Evolutionary conservation across 2,888 invertebrate genomes (phyloP), one percentile per base, ranked within the genome.

Genomic region (Andricus curvator): DNA sequence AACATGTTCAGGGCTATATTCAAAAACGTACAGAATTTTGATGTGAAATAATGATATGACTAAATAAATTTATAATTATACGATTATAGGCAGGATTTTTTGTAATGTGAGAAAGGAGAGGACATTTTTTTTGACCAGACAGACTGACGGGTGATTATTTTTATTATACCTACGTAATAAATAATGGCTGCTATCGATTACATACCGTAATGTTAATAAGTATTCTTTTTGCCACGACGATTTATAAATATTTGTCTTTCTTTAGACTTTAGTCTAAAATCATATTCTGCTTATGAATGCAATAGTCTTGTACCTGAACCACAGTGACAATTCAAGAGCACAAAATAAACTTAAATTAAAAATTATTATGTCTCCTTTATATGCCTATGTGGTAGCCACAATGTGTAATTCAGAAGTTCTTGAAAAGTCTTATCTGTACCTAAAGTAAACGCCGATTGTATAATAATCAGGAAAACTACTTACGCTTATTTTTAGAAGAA

Each of bases 251-350:
- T 74, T 13, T 74, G 4, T 74, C n/a, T 29, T 56, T n/a, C n/a
- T 56, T 74, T 20, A 29, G 25, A 48, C 11, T 20, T 51, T 20
- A 70, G 70, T 70, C 51, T 56, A 56, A 74, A 56, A 74, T 17
- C 48, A 70, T 56, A 74, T n/a, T 74, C 74, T 74, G 33, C 74
- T 51, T 51, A 33, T 56, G 74, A 74, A n/a, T 74, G 51, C 70
- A 74, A 70, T 51, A 74, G 51, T 74, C 48, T 74, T 74, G 74
- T 56, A 56, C 74, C 74, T 74, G 74, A 74, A 74, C 25, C n/a
- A 17, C 74, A 74, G 74, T 74, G 33, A 33, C 51, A 74, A 56
- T 56, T 74, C n/a, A 29, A 51, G 20, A 29, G 44, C 17, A 29
- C 17, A 70, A 25, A 70, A 51, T 51, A 51, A 51, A 51, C 20